Evolutionary conservation across 1,140 invertebrate genomes (phyloP).

Genomic region (Neodiprion virginianus): DNA sequence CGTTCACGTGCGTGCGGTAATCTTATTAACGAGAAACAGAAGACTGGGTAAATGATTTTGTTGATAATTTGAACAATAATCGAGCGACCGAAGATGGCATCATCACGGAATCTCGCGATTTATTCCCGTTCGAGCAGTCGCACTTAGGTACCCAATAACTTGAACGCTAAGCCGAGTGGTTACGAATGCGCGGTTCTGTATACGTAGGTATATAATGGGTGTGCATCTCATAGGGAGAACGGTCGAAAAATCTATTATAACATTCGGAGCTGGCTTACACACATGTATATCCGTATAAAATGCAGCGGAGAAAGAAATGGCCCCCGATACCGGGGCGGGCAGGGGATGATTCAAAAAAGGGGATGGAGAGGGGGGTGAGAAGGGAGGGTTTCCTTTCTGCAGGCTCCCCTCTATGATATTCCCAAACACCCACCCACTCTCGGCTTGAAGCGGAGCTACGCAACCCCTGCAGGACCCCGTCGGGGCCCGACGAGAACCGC

Average conservation of each 20-base stretch:
- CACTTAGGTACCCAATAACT: too few species aligned
- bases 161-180: too few species aligned
- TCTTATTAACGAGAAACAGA: too few species aligned
- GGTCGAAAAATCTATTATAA: conserved; percentile 37
- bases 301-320: conserved; percentile 34
- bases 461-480: neutral
- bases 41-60: too few species aligned
- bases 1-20: too few species aligned
- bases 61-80: too few species aligned
- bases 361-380: conserved; percentile 18
- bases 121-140: too few species aligned
- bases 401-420: conserved; percentile 33
- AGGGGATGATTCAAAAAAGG: conserved; percentile 20
- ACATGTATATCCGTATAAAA: conserved; percentile 23
- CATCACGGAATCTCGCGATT: too few species aligned
- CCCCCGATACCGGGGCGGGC: conserved; percentile 23
- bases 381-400: conserved; percentile 38
- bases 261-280: conserved; percentile 15
- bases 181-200: too few species aligned
- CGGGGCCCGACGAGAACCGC: conserved; percentile 1
- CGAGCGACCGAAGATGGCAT: too few species aligned
- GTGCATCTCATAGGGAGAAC: conserved; percentile 22
- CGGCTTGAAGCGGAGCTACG: conserved; percentile 1
- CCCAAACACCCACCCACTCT: conserved; percentile 37
- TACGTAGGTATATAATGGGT: neutral